Conservation (phyloP, 37 sponge, comb jelly and placozoan genomes). For the Hexactinellida sp. region DNA sequence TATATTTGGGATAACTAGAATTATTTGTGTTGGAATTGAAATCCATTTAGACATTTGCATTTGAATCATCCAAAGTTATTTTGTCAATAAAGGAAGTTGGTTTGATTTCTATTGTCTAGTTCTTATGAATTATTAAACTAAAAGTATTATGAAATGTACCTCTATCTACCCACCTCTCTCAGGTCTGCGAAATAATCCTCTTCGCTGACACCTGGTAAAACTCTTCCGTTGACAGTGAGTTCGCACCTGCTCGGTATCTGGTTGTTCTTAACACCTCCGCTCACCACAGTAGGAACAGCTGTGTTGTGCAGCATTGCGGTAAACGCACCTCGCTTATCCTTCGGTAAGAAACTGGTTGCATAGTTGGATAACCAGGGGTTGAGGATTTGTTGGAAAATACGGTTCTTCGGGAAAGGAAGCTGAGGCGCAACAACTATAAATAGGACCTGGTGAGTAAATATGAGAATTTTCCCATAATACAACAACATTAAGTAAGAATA, state of each 20-base stretch:
- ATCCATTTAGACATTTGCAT: too few species aligned
- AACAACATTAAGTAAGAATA: too few species aligned
- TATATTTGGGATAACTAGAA: too few species aligned
- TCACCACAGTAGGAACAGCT: conserved; percentile 46
- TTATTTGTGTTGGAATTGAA: too few species aligned
- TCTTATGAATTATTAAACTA: too few species aligned
- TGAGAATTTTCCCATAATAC: too few species aligned
- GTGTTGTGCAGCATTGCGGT: conserved; percentile 52
- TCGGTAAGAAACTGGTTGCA: conserved; percentile 28
- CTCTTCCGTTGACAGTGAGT: conserved; percentile 40
- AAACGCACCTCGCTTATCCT: conserved; percentile 26
- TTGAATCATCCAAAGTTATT: background rate
- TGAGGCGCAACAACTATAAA: conserved; percentile 10
- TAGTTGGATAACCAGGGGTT: conserved; percentile 26
- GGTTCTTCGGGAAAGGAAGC: conserved; percentile 29
- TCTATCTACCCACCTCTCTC: background rate
- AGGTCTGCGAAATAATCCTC: conserved; percentile 47
- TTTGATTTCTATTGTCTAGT: too few species aligned
- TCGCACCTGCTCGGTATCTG: conserved; percentile 57
- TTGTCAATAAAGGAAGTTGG: too few species aligned
- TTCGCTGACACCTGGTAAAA: conserved; percentile 49
- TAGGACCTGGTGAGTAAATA: background rate
- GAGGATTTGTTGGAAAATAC: conserved; percentile 31
- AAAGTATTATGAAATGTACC: too few species aligned
- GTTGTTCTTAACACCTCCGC: conserved; percentile 38